These are phyloP conservation scores for Apamea crenata DNA, from an alignment of 2,888 invertebrate species.

Conservation along the genomic window DNA sequence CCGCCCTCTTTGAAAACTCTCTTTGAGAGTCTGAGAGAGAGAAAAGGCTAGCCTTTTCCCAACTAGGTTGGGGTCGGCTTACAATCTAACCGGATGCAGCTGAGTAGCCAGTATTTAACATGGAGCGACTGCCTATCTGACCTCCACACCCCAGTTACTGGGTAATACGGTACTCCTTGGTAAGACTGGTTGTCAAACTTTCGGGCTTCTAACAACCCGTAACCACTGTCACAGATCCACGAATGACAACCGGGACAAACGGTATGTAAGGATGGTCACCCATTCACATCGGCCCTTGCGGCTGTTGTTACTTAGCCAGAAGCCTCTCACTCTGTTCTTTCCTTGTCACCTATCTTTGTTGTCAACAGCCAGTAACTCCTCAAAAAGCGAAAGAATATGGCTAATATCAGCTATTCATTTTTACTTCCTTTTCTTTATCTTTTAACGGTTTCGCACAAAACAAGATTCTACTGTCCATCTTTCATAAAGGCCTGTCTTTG, in stretches of 20 bases:
- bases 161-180: no score
- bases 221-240: not conserved
- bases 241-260: not conserved
- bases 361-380: not conserved
- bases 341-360: not conserved
- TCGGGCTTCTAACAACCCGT: not conserved
- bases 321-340: not conserved
- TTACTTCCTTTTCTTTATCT: not conserved
- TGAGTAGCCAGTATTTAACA: not conserved
- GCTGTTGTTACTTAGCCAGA: no score
- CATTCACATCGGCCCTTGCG: not conserved
- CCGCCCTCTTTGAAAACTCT: not conserved
- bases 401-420: not conserved
- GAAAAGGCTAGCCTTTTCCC: not conserved
- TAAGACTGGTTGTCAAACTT: not conserved
- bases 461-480: not conserved
- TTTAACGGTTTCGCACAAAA: not conserved
- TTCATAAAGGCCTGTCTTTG: not conserved
- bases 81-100: not conserved
- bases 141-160: no score
- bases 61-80: not conserved
- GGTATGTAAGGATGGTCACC: not conserved
- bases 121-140: no score
- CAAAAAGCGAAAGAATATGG: not conserved
- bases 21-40: no score